Evolutionary conservation across 2,888 invertebrate species (phyloP).

Genomic region (Drosophila trichaetosa): DNA sequence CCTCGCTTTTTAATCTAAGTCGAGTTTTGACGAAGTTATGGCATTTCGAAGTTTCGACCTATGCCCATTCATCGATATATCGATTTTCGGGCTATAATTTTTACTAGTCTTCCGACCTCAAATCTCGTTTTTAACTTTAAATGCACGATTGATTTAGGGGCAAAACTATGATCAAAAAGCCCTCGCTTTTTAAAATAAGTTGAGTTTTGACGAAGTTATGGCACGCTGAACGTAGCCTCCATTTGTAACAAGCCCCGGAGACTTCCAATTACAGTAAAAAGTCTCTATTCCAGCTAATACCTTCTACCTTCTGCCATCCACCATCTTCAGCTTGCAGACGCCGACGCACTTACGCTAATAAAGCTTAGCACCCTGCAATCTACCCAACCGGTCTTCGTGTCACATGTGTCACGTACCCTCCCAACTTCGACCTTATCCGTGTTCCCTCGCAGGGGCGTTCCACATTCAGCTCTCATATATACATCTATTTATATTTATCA

Average conservation of each 20-base stretch:
- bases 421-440: conserved; percentile 19
- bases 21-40: too few species aligned
- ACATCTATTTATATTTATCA: conserved; percentile 70
- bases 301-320: conserved; percentile 11
- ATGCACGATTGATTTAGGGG: too few species aligned
- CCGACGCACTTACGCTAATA: conserved; percentile 73
- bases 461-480: conserved; percentile 28
- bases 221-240: not conserved
- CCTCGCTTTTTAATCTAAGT: too few species aligned
- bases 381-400: conserved; percentile 17
- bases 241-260: conserved; percentile 42
- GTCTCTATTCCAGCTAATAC: conserved; percentile 18
- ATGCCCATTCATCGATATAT: too few species aligned
- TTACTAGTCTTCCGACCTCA: too few species aligned
- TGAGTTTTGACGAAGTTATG: too few species aligned
- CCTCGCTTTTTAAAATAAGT: too few species aligned
- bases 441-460: conserved; percentile 17
- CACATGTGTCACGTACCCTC: conserved; percentile 48
- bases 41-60: too few species aligned
- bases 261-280: conserved; percentile 64
- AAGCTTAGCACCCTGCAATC: conserved; percentile 39
- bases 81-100: too few species aligned
- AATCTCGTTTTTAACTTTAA: too few species aligned
- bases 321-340: conserved; percentile 29
- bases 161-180: too few species aligned